These are phyloP conservation scores for Adelges cooleyi DNA, from an alignment of 1,140 invertebrate species.

Conservation along the genomic window DNA sequence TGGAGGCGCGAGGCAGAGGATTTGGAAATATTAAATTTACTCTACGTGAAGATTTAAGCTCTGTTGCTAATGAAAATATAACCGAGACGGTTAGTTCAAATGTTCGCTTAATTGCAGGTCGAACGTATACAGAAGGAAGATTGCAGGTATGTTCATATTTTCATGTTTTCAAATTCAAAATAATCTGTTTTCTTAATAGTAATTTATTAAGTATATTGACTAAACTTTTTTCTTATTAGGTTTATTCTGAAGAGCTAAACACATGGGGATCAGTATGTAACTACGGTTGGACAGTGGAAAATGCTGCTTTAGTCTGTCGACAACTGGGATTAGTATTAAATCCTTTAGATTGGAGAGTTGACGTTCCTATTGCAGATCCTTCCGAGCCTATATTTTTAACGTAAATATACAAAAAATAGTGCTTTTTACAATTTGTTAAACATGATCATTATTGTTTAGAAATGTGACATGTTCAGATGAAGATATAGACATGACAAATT, in stretches of 20 bases:
- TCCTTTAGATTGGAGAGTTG: constrained; percentile 79
- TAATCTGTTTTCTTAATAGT: not conserved
- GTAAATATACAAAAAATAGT: constrained; percentile 31
- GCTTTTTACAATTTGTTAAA: not conserved
- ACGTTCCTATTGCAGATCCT: constrained; percentile 65
- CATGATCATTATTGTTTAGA: constrained; percentile 37
- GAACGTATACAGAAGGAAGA: constrained; percentile 60
- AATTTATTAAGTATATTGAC: no score
- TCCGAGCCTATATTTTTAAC: constrained; percentile 62
- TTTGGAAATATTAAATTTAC: constrained; percentile 67
- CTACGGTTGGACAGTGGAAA: constrained; percentile 85
- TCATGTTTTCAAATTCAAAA: not conserved
- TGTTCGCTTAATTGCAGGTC: constrained; percentile 63
- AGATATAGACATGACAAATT: constrained; percentile 84
- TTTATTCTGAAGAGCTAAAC: constrained; percentile 40
- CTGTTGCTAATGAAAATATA: constrained; percentile 44
- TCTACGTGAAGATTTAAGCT: constrained; percentile 54
- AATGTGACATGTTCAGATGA: constrained; percentile 84
- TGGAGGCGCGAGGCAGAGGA: constrained; percentile 66
- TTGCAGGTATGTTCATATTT: constrained; percentile 49
- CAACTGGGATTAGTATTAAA: constrained; percentile 87
- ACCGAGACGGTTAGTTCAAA: constrained; percentile 45
- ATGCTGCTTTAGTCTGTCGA: constrained; percentile 87
- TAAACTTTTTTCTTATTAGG: not conserved
- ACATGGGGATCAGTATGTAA: constrained; percentile 96